phyloP scores from a whole-genome alignment of 2,888 invertebrate genomes.

The Cheilosia soror region DNA sequence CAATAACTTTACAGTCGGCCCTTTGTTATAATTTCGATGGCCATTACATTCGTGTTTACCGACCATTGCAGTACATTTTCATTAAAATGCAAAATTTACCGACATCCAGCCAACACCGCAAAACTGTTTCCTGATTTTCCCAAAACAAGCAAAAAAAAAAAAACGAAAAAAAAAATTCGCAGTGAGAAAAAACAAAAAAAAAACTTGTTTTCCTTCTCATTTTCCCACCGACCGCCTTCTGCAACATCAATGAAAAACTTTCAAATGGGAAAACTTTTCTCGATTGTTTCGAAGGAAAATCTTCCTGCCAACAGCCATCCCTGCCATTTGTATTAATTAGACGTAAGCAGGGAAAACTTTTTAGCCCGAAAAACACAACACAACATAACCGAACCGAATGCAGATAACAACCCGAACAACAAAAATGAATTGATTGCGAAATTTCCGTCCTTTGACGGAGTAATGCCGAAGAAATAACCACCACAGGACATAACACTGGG shows the following conservation, averaged over 20 bases:
- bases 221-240: slow-evolving; percentile 56
- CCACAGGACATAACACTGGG: slow-evolving; percentile 32
- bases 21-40: slow-evolving; percentile 24
- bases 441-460: slow-evolving; percentile 58
- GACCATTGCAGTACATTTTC: slow-evolving; percentile 66
- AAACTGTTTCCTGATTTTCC: slow-evolving; percentile 34
- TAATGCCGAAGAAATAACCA: slow-evolving; percentile 16
- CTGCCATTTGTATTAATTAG: slow-evolving; percentile 82
- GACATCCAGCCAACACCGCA: slow-evolving; percentile 8
- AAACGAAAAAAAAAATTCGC: slow-evolving; percentile 28
- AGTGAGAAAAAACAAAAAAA: not conserved
- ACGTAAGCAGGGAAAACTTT: slow-evolving; percentile 78
- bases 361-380: slow-evolving; percentile 49
- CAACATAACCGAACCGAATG: slow-evolving; percentile 59
- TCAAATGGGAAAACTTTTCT: slow-evolving; percentile 76
- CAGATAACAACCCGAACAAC: slow-evolving; percentile 73
- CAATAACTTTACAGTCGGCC: slow-evolving; percentile 38
- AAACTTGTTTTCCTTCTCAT: slow-evolving; percentile 31
- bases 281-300: slow-evolving; percentile 74
- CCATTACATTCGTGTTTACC: slow-evolving; percentile 55
- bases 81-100: slow-evolving; percentile 72
- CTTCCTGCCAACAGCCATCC: slow-evolving; percentile 63
- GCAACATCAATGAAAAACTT: slow-evolving; percentile 75
- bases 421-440: slow-evolving; percentile 74
- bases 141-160: slow-evolving; percentile 13